Evolutionary conservation across 2,888 invertebrate genomes (phyloP).

Genomic region (Machimus rusticus): DNA sequence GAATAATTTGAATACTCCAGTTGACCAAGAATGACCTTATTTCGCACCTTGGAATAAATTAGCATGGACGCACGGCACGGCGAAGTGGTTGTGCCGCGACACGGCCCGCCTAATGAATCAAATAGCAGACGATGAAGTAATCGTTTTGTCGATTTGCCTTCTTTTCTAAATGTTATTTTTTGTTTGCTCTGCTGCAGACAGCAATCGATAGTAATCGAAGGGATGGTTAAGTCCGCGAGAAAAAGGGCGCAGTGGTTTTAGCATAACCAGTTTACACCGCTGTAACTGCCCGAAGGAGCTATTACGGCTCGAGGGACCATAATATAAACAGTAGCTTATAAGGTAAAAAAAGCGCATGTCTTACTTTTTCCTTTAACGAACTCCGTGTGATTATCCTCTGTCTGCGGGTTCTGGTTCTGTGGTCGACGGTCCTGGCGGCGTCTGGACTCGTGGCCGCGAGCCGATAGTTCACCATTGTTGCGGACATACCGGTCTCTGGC

Average conservation of each 20-base stretch:
- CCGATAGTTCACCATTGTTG: slow-evolving; percentile 13
- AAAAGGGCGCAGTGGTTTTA: neutral
- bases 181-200: neutral
- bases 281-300: neutral
- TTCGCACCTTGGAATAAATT: neutral
- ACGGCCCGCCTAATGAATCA: neutral
- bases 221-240: neutral
- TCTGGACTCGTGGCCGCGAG: slow-evolving; percentile 12
- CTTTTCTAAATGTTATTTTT: neutral
- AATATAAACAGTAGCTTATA: neutral
- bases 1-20: neutral
- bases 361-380: slow-evolving; percentile 83
- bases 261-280: neutral
- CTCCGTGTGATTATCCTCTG: slow-evolving; percentile 66
- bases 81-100: neutral
- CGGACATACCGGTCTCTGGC: slow-evolving; percentile 54
- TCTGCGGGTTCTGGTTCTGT: slow-evolving; percentile 54
- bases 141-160: neutral
- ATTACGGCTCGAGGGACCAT: neutral
- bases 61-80: neutral
- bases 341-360: slow-evolving; percentile 56
- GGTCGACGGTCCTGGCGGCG: slow-evolving; percentile 56
- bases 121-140: neutral
- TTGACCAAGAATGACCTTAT: neutral
- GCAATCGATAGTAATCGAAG: neutral